Evolutionary conservation across 92 coral and sea anemone species (phyloP).

Genomic region (Muricea muricata): DNA sequence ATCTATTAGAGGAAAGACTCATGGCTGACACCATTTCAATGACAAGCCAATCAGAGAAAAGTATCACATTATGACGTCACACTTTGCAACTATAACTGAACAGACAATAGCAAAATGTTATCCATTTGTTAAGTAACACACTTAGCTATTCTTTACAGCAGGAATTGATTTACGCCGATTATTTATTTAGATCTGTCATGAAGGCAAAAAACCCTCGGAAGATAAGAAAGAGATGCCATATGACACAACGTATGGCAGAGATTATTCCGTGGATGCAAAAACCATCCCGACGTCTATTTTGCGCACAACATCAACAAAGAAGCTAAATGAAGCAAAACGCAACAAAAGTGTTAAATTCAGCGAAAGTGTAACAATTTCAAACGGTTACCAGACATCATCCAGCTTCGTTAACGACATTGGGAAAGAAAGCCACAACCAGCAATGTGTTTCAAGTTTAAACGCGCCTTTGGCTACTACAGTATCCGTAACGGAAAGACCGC

Average conservation of each 20-base stretch:
- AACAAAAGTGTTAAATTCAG: conserved; percentile 19
- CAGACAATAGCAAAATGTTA: too few relatives aligned
- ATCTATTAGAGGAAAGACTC: too few relatives aligned
- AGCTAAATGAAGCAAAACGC: neutral
- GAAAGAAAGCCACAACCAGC: neutral
- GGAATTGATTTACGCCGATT: too few relatives aligned
- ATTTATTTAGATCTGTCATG: conserved; percentile 8
- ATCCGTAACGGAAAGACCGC: conserved; percentile 64
- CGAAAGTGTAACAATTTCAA: conserved; percentile 22
- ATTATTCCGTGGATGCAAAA: neutral
- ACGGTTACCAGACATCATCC: conserved; percentile 27
- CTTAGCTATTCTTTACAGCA: too few relatives aligned
- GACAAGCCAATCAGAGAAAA: too few relatives aligned
- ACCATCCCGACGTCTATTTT: conserved; percentile 11
- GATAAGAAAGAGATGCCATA: neutral
- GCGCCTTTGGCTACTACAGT: neutral
- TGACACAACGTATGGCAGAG: conserved; percentile 3
- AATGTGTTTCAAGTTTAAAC: neutral
- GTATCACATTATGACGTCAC: too few relatives aligned
- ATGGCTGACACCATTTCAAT: too few relatives aligned
- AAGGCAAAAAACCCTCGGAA: neutral
- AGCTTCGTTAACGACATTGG: conserved; percentile 5
- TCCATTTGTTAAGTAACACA: too few relatives aligned
- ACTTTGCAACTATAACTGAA: too few relatives aligned
- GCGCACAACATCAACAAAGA: conserved; percentile 1